These are phyloP conservation scores for Amphiura filiformis DNA, from an alignment of 35 echinoderm and acorn worm species.

Conservation along the genomic window DNA sequence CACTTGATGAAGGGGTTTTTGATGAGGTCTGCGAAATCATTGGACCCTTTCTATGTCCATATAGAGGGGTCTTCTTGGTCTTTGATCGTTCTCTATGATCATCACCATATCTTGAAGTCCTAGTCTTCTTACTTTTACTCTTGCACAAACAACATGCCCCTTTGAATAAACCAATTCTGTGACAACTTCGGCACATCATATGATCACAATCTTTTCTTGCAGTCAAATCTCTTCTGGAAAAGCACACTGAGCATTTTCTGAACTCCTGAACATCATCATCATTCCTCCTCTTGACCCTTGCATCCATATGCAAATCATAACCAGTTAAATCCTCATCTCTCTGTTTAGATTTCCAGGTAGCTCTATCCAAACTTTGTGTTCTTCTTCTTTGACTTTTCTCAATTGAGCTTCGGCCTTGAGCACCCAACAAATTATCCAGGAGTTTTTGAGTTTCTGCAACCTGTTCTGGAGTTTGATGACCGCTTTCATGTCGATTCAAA, in stretches of 20 bases:
- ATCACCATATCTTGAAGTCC: not conserved
- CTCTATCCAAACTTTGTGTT: not conserved
- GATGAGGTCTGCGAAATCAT: not conserved
- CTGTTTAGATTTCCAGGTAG: not conserved
- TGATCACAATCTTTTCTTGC: conserved; percentile 35
- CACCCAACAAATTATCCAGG: not conserved
- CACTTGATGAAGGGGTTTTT: not conserved
- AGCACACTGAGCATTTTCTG: conserved; percentile 22
- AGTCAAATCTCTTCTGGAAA: not conserved
- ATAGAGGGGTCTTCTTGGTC: not conserved
- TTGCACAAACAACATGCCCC: not conserved
- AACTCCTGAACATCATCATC: not conserved
- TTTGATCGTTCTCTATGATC: not conserved
- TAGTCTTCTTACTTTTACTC: not conserved
- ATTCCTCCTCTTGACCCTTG: not conserved
- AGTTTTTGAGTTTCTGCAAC: not conserved
- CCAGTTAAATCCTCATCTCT: not conserved
- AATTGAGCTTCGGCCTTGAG: not conserved
- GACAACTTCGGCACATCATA: conserved; percentile 20
- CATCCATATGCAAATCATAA: not conserved
- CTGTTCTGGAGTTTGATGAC: not conserved
- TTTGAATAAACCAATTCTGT: not conserved
- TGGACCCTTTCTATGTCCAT: not conserved
- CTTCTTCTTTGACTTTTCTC: not conserved
- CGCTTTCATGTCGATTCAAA: not conserved